A percentile compares a stretch with the other conserved stretches of the same genome.
These are phyloP conservation scores for Tigriopus japonicus DNA, from an alignment of 1,140 invertebrate genomes.

Conservation along the genomic window DNA sequence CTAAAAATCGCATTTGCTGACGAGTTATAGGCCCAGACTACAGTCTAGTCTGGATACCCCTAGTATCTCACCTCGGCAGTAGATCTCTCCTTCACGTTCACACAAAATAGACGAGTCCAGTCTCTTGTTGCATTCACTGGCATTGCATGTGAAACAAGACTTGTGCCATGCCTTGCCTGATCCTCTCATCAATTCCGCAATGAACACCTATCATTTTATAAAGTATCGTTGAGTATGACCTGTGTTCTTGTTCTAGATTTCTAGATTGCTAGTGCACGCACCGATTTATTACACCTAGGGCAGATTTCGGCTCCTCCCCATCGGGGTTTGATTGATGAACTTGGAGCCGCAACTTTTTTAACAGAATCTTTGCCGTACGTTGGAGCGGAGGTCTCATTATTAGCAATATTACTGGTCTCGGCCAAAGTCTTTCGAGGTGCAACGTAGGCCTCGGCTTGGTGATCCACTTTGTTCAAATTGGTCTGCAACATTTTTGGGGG, in stretches of 20 bases:
- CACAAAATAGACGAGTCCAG: slow-evolving; percentile 30
- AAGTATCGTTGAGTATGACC: too few relatives aligned
- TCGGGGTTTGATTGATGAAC: slow-evolving; percentile 15
- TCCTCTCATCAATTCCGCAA: slow-evolving; percentile 14
- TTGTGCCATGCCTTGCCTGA: slow-evolving; percentile 15
- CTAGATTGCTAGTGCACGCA: not conserved
- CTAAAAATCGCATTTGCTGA: too few relatives aligned
- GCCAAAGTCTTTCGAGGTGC: slow-evolving; percentile 21
- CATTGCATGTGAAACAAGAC: slow-evolving; percentile 11
- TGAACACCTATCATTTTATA: slow-evolving; percentile 2
- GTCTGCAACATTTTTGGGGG: not conserved
- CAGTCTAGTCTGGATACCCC: not conserved
- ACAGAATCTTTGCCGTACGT: not conserved
- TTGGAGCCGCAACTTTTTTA: not conserved
- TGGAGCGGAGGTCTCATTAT: not conserved
- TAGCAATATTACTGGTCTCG: slow-evolving; percentile 8
- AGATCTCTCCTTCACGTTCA: slow-evolving; percentile 31
- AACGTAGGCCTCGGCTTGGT: slow-evolving; percentile 24
- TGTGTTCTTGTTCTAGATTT: not conserved
- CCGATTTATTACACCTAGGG: slow-evolving; percentile 22
- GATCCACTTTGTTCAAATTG: slow-evolving; percentile 21
- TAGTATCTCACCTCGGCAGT: slow-evolving; percentile 31
- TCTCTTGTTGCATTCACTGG: slow-evolving; percentile 27
- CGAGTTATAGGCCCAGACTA: too few relatives aligned
- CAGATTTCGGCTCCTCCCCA: slow-evolving; percentile 24